Evolutionary conservation across 2,113 vertebrate genomes (phyloP).

Genomic region (Dunckerocampus dactyliophorus): DNA sequence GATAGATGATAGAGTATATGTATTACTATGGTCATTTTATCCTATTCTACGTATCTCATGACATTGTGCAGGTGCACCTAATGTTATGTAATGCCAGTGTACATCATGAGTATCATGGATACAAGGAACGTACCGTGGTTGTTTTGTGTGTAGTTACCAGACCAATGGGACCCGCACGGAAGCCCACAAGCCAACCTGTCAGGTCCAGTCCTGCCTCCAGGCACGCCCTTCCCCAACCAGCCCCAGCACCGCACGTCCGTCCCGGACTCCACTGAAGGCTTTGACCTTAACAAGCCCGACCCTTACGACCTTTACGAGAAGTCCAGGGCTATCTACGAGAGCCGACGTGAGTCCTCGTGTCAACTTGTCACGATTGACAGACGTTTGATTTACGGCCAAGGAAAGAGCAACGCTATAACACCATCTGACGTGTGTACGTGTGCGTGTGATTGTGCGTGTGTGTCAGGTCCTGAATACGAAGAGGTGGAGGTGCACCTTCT

Average conservation of each 20-base stretch:
- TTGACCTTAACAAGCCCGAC: slow-evolving; percentile 94
- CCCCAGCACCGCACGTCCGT: slow-evolving; percentile 88
- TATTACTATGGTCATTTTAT: no score
- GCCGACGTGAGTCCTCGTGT: slow-evolving; percentile 77
- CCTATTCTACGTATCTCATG: no score
- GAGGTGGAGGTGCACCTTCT: slow-evolving; percentile 96
- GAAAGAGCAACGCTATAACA: not conserved
- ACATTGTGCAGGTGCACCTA: no score
- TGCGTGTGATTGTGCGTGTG: no score
- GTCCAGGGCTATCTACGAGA: slow-evolving; percentile 98
- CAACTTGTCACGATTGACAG: not conserved
- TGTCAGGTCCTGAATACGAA: slow-evolving; percentile 88
- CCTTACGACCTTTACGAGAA: slow-evolving; percentile 98
- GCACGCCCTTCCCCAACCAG: slow-evolving; percentile 81
- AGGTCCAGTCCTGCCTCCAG: slow-evolving; percentile 80
- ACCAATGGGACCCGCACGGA: slow-evolving; percentile 92
- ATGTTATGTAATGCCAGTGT: no score
- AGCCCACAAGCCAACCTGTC: slow-evolving; percentile 90
- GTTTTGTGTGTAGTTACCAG: slow-evolving; percentile 74
- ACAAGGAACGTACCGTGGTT: not conserved
- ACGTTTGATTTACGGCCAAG: not conserved
- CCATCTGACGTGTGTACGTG: not conserved
- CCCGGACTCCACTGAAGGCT: slow-evolving; percentile 91
- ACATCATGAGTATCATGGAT: no score
- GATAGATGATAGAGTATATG: no score